Evolutionary conservation across 2,113 vertebrate species (phyloP).

Genomic region (Pandion haliaetus): DNA sequence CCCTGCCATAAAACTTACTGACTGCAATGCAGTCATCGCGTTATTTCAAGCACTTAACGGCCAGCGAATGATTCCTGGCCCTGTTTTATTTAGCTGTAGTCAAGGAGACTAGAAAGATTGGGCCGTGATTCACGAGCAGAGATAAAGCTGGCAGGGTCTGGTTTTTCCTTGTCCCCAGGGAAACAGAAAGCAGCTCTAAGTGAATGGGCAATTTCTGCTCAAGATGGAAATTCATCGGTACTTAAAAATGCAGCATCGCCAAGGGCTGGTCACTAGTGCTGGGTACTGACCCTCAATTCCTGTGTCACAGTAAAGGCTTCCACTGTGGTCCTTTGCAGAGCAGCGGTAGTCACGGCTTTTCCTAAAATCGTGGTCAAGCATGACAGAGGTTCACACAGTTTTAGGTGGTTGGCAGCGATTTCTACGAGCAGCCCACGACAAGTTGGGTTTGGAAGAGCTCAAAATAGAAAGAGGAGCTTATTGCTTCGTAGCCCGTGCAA

Average conservation of each 20-base stretch:
- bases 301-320: neutral
- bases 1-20: neutral
- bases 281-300: neutral
- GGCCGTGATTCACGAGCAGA: conserved; percentile 12
- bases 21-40: neutral
- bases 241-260: rapidly evolving
- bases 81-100: conserved; percentile 62
- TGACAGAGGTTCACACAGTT: neutral
- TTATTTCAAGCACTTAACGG: neutral
- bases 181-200: conserved; percentile 20
- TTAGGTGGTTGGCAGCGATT: neutral
- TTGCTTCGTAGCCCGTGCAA: neutral
- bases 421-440: neutral
- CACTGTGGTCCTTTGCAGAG: neutral
- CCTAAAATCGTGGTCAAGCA: neutral
- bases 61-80: neutral
- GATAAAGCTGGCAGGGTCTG: conserved; percentile 45
- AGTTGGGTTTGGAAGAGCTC: neutral
- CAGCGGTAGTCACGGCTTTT: neutral
- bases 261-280: neutral
- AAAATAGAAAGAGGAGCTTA: neutral
- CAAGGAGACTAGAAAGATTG: conserved; percentile 41
- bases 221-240: neutral
- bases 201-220: conserved; percentile 40
- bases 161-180: neutral